Percentiles rank a stretch among this genome's conserved stretches.
phyloP scores from a whole-genome alignment of 2,888 invertebrate species.

The Drosophila demipolita region DNA sequence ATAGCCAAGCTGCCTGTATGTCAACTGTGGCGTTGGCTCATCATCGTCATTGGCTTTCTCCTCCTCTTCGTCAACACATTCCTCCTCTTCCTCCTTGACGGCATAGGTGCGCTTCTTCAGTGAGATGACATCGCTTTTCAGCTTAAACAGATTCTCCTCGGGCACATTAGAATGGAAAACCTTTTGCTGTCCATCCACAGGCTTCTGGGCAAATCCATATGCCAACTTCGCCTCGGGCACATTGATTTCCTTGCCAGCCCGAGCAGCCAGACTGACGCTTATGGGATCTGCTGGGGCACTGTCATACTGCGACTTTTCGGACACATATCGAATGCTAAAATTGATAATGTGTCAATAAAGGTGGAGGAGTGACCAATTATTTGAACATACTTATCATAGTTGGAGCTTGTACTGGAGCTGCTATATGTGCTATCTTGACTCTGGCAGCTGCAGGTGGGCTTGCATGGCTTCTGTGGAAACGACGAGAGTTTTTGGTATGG shows the following conservation, averaged over 20 bases:
- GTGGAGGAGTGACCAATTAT: neutral
- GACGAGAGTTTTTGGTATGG: conserved; percentile 34
- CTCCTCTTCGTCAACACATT: conserved; percentile 68
- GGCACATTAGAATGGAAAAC: conserved; percentile 83
- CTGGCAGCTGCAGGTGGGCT: conserved; percentile 65
- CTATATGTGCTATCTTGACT: conserved; percentile 53
- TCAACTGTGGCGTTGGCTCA: conserved; percentile 75
- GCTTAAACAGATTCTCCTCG: conserved; percentile 86
- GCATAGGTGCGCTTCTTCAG: conserved; percentile 80
- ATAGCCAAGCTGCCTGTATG: conserved; percentile 85
- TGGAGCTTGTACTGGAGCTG: conserved; percentile 43
- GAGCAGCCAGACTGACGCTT: conserved; percentile 85
- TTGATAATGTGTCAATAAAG: no score
- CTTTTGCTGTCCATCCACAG: conserved; percentile 83
- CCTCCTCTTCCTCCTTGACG: conserved; percentile 59
- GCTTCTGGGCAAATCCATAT: conserved; percentile 86
- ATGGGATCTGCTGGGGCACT: conserved; percentile 85
- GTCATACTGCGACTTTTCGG: conserved; percentile 47
- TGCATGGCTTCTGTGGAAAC: conserved; percentile 66
- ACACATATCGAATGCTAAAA: conserved; percentile 54
- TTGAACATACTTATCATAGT: conserved; percentile 56
- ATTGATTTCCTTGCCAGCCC: conserved; percentile 83
- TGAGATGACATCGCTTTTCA: conserved; percentile 86
- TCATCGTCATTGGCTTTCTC: conserved; percentile 52
- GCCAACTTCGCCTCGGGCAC: conserved; percentile 86